These are phyloP conservation scores for Drosophila melanica DNA, from an alignment of 1,140 invertebrate species.

Conservation along the genomic window DNA sequence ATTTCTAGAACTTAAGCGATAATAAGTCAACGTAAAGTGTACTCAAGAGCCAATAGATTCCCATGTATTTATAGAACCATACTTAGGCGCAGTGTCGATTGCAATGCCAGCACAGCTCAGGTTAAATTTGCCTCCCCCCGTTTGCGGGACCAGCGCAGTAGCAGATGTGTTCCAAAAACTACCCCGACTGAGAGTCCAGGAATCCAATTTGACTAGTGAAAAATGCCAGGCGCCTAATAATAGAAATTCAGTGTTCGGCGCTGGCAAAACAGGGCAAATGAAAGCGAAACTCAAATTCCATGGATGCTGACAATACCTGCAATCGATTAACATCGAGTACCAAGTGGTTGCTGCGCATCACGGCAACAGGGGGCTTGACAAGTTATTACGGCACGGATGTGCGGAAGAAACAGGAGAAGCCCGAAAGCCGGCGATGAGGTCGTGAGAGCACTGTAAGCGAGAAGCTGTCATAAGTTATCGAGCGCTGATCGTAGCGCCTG, in stretches of 20 bases:
- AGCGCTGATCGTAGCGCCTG: conserved; percentile 27
- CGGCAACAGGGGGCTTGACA: conserved; percentile 11
- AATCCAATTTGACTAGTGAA: conserved; percentile 65
- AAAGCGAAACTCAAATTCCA: conserved; percentile 49
- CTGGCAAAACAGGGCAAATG: conserved; percentile 21
- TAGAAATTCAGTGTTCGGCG: conserved; percentile 55
- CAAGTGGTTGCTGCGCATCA: conserved; percentile 22
- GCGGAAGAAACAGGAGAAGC: conserved; percentile 58
- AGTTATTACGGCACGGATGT: conserved; percentile 48
- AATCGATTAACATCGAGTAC: conserved; percentile 33
- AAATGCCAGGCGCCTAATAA: conserved; percentile 64
- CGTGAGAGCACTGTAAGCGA: conserved; percentile 24
- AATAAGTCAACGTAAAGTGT: conserved; percentile 39
- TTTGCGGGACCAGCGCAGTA: not conserved
- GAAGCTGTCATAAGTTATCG: conserved; percentile 75
- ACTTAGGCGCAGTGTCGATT: conserved; percentile 58
- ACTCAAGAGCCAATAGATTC: conserved; percentile 25
- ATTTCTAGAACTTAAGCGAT: not conserved
- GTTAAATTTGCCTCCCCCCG: conserved; percentile 57
- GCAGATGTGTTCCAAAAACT: conserved; percentile 64
- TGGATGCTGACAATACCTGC: conserved; percentile 47
- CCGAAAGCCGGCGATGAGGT: conserved; percentile 14
- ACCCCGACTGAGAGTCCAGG: conserved; percentile 48
- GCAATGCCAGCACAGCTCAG: conserved; percentile 58
- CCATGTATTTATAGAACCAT: conserved; percentile 53